These are phyloP conservation scores for Timema podura DNA, from an alignment of 2,888 invertebrate species.

Conservation along the genomic window DNA sequence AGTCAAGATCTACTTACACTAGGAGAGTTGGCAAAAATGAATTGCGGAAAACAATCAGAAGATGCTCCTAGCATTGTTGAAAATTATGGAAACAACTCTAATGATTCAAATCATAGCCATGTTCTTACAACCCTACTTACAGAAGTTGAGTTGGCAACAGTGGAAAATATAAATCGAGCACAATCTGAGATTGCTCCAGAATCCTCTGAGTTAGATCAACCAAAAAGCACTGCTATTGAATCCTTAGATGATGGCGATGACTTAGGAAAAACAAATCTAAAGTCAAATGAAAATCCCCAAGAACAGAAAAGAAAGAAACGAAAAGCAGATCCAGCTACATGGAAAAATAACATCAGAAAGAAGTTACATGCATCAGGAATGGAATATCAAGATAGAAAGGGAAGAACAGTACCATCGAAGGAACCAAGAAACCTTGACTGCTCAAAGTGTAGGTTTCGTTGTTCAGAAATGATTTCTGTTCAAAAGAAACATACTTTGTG, in stretches of 20 bases:
- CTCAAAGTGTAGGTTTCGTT: background rate
- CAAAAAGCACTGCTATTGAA: too few relatives aligned
- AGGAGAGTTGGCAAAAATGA: background rate
- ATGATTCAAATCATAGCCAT: conserved; percentile 2
- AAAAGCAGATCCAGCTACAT: conserved; percentile 10
- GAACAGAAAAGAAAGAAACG: background rate
- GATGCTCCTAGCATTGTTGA: background rate
- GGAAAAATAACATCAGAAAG: conserved; percentile 5
- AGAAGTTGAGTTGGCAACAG: background rate
- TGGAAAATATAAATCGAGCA: conserved; percentile 1
- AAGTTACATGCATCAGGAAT: conserved; percentile 12
- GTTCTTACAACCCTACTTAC: background rate
- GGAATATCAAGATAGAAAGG: conserved; percentile 1
- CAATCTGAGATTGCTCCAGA: background rate
- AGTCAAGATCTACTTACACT: conserved; percentile 8
- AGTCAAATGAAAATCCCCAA: too few relatives aligned
- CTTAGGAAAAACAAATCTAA: too few relatives aligned
- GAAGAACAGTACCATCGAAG: conserved; percentile 10
- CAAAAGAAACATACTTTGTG: background rate
- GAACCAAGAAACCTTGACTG: background rate
- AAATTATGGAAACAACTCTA: background rate
- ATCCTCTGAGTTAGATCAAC: background rate
- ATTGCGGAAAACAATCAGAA: background rate
- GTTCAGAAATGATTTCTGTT: conserved; percentile 8
- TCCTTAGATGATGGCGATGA: too few relatives aligned